Evolutionary conservation across 2,888 invertebrate species (phyloP), one percentile per base, ranked within the genome.

Genomic region (Volucella inflata): DNA sequence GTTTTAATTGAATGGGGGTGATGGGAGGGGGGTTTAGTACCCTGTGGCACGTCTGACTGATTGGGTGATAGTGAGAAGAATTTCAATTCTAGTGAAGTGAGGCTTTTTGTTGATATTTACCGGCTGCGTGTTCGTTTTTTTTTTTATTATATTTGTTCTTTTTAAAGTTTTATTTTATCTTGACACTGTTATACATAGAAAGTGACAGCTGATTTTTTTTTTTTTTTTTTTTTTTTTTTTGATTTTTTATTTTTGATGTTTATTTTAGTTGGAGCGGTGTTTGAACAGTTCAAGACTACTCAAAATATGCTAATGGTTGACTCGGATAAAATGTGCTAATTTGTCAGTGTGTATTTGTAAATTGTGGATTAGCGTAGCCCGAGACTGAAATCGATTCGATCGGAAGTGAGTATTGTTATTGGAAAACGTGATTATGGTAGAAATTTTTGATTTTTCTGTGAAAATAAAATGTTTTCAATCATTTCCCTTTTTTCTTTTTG

Each of bases 181-280:
- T 57, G 57, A 10, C 70, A 51, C 59, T 76, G 65, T 55, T 83
- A 72, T 70, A 60, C 30, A 30, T 30, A 30, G 80, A 75, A 80
- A 80, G 75, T 84, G 84, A 84, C 80, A 80, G 80, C 75, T 84
- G 65, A 79, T 79, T 59, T 17, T 60, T 64, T n/a, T 8, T 36
- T 84, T 65, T 80, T 84, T 84, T 71, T 84, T 84, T 84, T 80
- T 30, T 30, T 30, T 30, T 30, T n/a, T n/a, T n/a, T n/a, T n/a
- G n/a, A n/a, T n/a, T n/a, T n/a, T n/a, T n/a, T n/a, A n/a, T 59
- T 17, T 67, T 64, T 10, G 3, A 44, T 84, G 71, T 84, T 84
- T 84, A 80, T 84, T 84, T 84, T 80, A 14, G 64, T 65, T 80
- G 70, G 42, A 70, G 17, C 57, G 64, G 72, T 84, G 48, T 75